Evolutionary conservation across 2,113 vertebrate species (phyloP), one percentile per base, ranked within the genome.

Genomic region (Thymallus thymallus): DNA sequence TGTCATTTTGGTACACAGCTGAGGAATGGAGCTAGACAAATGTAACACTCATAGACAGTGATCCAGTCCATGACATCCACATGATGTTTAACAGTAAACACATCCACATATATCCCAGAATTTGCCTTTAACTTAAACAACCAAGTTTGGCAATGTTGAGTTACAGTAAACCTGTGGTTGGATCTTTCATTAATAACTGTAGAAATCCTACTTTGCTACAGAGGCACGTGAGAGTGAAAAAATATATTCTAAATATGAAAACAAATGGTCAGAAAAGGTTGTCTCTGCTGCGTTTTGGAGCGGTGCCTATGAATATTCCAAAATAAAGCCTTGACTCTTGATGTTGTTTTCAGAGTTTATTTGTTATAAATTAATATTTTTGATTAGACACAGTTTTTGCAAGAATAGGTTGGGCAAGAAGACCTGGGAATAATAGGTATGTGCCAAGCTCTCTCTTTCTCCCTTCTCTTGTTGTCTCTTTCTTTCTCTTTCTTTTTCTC

Each of bases 111-210:
- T 4, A 16, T 51, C 14, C 48, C 48, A 51, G 48, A 51, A 4
- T 18, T 13, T 18, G 16, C 48, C 4, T 60, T 60, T 60, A 67
- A 76, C 26, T 22, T 18, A 45, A 58, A 65, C 5, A 76, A 20
- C 9, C 26, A 66, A 45, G 10, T 35, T 26, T 72, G 70, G n/a
- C 70, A 41, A 35, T 9, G 20, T 9, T 61, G n/a, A 46, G 60
- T 67, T 65, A 18, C 48, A 51, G 48, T 51, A 68, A 81, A 85
- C 14, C 10, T 68, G 55, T 16, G 10, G 35, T 60, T 10, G 16
- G 10, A 18, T 14, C 5, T 12, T 62, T 70, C 22, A 61, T 63
- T 76, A 69, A 71, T 51, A 75, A 14, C 32, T 45, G 2, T 10
- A 65, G 10, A 58, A 74, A 35, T 61, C 5, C 5, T 64, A 58